Evolutionary conservation across 2,797 vertebrate genomes (phyloP).

Genomic region (Brotogeris chrysoptera): DNA sequence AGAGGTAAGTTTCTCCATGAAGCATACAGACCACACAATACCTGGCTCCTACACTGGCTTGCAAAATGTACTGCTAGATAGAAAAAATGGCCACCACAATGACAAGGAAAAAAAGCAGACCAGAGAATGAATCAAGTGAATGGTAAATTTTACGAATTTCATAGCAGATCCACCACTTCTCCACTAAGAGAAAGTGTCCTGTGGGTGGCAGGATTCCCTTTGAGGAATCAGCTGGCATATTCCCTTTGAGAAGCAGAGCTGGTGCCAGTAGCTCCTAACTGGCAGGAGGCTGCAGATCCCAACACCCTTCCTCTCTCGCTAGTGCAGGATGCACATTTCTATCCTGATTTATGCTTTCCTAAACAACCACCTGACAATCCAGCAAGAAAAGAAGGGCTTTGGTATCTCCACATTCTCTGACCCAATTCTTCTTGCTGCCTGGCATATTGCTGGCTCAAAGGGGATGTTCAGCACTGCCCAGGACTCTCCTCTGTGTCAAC

Average conservation of each 20-base stretch:
- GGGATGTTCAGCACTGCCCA: not conserved
- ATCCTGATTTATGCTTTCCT: not conserved
- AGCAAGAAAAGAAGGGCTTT: not conserved
- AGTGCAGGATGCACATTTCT: not conserved
- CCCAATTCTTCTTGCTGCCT: not conserved
- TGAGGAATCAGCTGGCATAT: too few species aligned
- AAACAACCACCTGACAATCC: not conserved
- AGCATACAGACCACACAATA: not conserved
- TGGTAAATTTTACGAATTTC: not conserved
- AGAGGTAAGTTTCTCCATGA: slow-evolving; percentile 40
- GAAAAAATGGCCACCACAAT: not conserved
- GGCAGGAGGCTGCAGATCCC: not conserved
- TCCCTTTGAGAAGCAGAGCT: not conserved
- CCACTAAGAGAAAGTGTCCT: not conserved
- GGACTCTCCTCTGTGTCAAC: not conserved
- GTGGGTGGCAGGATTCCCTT: not conserved
- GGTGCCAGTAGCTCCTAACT: not conserved
- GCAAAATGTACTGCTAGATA: not conserved
- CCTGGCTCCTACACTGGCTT: not conserved
- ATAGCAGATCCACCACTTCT: not conserved
- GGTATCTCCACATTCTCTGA: not conserved
- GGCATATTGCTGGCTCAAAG: not conserved
- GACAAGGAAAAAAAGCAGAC: not conserved
- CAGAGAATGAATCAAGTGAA: not conserved
- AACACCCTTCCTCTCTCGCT: not conserved